These are phyloP conservation scores for Halichoeres trimaculatus DNA, from an alignment of 2,113 vertebrate species.

Conservation along the genomic window DNA sequence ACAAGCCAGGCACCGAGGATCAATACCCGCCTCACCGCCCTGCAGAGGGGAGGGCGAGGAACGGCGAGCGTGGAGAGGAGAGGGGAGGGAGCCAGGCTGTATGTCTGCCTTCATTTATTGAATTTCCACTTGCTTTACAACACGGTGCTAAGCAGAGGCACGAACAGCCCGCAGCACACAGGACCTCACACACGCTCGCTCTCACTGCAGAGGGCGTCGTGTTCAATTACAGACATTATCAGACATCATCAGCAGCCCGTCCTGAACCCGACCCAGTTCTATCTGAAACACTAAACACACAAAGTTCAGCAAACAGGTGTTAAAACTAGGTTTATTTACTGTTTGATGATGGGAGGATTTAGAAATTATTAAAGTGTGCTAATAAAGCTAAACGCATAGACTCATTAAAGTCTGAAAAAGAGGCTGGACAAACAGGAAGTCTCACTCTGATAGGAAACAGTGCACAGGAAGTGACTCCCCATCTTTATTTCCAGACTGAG, in stretches of 20 bases:
- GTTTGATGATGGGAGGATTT: too few species aligned
- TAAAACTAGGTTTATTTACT: too few species aligned
- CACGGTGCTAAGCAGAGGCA: slow-evolving; percentile 57
- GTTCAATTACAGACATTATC: not conserved
- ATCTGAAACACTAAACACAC: not conserved
- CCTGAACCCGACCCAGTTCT: not conserved
- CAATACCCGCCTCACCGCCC: slow-evolving; percentile 52
- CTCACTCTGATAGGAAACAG: too few species aligned
- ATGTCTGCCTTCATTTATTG: slow-evolving; percentile 66
- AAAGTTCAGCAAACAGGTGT: too few species aligned
- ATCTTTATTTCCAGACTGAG: too few species aligned
- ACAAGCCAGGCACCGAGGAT: slow-evolving; percentile 60
- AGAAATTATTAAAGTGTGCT: too few species aligned
- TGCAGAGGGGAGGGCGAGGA: slow-evolving; percentile 17
- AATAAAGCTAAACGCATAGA: too few species aligned
- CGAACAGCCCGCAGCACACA: slow-evolving; percentile 48
- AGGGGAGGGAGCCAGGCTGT: not conserved
- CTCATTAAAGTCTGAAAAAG: too few species aligned
- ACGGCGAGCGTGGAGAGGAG: not conserved
- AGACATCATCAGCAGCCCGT: not conserved
- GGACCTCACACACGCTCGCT: slow-evolving; percentile 8
- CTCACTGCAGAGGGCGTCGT: not conserved
- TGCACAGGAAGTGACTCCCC: too few species aligned
- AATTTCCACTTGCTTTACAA: slow-evolving; percentile 70
- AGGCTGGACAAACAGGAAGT: too few species aligned